phyloP scores from a whole-genome alignment of 2,113 vertebrate genomes.

The Tangachromis dhanisi region DNA sequence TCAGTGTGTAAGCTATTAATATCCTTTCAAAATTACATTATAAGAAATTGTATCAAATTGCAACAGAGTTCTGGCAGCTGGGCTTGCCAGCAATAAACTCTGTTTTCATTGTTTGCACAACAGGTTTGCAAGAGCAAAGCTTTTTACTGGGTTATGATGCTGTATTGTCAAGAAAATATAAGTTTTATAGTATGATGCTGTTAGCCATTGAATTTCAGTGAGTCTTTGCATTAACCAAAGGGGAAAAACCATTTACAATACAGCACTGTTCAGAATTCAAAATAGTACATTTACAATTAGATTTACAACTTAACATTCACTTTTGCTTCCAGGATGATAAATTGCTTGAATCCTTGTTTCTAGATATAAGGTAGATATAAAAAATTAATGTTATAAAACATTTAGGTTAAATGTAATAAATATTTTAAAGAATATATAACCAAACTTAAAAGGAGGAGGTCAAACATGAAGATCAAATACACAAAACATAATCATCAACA shows the following conservation, averaged over 20 bases:
- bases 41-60: background rate
- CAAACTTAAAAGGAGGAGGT: background rate
- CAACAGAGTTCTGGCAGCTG: background rate
- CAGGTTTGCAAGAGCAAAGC: background rate
- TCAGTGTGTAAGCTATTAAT: background rate
- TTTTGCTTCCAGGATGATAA: background rate
- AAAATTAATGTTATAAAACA: background rate
- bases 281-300: rapidly evolving
- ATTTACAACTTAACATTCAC: background rate
- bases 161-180: background rate
- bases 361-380: background rate
- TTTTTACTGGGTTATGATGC: background rate
- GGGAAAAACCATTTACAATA: rapidly evolving
- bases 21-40: background rate
- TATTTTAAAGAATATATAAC: background rate
- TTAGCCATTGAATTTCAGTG: background rate
- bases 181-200: rapidly evolving
- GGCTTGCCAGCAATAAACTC: background rate
- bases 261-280: background rate
- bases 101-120: background rate
- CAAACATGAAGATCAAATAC: background rate
- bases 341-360: background rate
- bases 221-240: background rate
- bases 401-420: background rate
- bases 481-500: background rate